phyloP scores from a whole-genome alignment of 2,113 vertebrate genomes.

The Antechinus flavipes region DNA sequence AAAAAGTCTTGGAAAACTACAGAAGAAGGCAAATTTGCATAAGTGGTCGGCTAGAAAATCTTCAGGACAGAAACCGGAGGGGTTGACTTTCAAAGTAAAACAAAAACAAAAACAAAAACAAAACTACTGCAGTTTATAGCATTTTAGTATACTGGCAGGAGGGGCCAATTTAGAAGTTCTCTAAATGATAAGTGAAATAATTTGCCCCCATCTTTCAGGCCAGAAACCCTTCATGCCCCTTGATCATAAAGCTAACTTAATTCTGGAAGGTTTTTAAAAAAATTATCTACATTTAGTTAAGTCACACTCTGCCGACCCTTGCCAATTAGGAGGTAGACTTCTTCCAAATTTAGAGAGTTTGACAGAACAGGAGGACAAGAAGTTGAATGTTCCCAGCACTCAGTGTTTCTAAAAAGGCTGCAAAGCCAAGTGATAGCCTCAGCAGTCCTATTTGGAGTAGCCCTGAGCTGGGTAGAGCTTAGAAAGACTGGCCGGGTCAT shows the following conservation, averaged over 20 bases:
- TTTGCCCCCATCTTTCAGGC: not conserved
- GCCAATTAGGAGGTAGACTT: conserved; percentile 61
- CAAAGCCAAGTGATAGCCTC: conserved; percentile 65
- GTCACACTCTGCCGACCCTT: conserved; percentile 27
- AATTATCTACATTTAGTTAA: not conserved
- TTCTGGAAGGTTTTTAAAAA: conserved; percentile 29
- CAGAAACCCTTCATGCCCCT: conserved; percentile 78
- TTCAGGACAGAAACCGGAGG: conserved; percentile 39
- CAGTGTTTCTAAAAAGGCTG: conserved; percentile 54
- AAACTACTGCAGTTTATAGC: not conserved
- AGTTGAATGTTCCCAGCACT: conserved; percentile 27
- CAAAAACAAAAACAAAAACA: not conserved
- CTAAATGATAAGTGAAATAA: conserved; percentile 51
- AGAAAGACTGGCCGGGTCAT: conserved; percentile 56
- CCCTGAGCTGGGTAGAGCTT: conserved; percentile 48
- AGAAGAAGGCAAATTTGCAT: conserved; percentile 40
- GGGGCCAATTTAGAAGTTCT: conserved; percentile 64
- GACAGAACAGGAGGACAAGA: conserved; percentile 39
- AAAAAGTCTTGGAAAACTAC: conserved; percentile 43
- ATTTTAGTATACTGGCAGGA: conserved; percentile 76
- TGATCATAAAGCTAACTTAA: conserved; percentile 63
- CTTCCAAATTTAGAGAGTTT: not conserved
- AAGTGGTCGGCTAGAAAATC: conserved; percentile 29
- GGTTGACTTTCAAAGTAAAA: conserved; percentile 36
- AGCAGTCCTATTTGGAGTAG: conserved; percentile 53